A percentile compares a stretch with the other conserved stretches of the same genome.
phyloP scores from a whole-genome alignment of 1,140 invertebrate species.

The Ctenoplectra terminalis region DNA sequence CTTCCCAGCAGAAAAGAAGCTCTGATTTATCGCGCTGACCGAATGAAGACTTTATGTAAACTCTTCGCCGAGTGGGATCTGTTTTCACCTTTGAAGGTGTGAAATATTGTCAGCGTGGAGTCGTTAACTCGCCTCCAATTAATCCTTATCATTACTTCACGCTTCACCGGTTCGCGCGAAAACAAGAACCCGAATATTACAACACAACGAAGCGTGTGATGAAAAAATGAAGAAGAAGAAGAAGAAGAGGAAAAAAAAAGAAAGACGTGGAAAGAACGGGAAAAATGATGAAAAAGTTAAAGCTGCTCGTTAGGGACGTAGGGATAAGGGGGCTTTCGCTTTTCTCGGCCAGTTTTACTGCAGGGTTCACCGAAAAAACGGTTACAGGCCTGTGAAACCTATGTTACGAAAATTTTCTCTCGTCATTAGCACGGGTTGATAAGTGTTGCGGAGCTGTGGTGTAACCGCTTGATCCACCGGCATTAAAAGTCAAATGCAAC shows the following conservation, averaged over 20 bases:
- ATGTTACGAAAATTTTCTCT: conserved; percentile 65
- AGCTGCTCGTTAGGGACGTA: conserved; percentile 3
- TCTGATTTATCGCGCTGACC: conserved; percentile 34
- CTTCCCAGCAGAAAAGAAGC: background rate
- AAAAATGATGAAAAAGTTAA: background rate
- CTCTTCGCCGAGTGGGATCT: conserved; percentile 25
- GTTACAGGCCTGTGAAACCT: conserved; percentile 20
- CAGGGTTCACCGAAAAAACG: background rate
- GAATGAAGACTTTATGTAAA: conserved; percentile 49
- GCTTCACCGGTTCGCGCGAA: background rate
- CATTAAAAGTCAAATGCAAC: conserved; percentile 80
- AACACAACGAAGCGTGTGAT: background rate
- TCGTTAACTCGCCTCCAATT: conserved; percentile 32
- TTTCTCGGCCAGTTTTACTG: conserved; percentile 13
- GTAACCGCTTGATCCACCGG: conserved; percentile 71
- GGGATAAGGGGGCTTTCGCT: background rate
- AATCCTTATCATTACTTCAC: conserved; percentile 39
- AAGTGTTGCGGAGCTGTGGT: conserved; percentile 67
- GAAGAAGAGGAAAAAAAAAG: too few species aligned
- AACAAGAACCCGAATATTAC: background rate
- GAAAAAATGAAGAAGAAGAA: background rate
- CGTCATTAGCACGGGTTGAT: conserved; percentile 75
- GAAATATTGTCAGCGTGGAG: conserved; percentile 23
- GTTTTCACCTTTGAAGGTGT: conserved; percentile 29
- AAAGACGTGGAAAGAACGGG: background rate